These are phyloP conservation scores for Pristiophorus japonicus DNA, from an alignment of 2,113 vertebrate species.

Conservation along the genomic window DNA sequence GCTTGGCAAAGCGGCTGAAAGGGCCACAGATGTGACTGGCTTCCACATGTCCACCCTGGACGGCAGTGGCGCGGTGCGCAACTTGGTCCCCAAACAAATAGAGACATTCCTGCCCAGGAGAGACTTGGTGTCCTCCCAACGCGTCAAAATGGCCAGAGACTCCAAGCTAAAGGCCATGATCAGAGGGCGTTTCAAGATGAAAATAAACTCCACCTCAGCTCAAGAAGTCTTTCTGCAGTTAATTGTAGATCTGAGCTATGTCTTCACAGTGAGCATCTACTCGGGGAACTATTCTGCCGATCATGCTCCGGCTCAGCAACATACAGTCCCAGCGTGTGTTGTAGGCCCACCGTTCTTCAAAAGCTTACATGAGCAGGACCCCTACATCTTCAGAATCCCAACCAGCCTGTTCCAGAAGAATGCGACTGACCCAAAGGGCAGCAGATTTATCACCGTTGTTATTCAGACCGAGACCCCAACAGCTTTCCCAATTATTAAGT, in stretches of 20 bases:
- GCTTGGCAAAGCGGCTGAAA: slow-evolving; percentile 42
- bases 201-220: slow-evolving; percentile 39
- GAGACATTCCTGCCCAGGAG: slow-evolving; percentile 52
- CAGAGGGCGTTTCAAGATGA: slow-evolving; percentile 49
- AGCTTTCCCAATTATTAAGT: neutral
- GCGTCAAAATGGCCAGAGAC: slow-evolving; percentile 48
- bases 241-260: slow-evolving; percentile 44
- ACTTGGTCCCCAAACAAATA: slow-evolving; percentile 40
- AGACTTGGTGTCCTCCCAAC: neutral
- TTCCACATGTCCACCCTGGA: slow-evolving; percentile 48
- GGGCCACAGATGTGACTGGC: slow-evolving; percentile 45
- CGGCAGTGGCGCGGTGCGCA: neutral
- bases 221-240: slow-evolving; percentile 54
- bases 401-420: slow-evolving; percentile 43
- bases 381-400: slow-evolving; percentile 54
- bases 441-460: neutral
- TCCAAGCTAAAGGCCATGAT: slow-evolving; percentile 40
- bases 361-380: slow-evolving; percentile 26
- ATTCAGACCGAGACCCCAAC: slow-evolving; percentile 33
- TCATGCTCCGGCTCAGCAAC: slow-evolving; percentile 34
- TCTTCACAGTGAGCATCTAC: slow-evolving; percentile 49
- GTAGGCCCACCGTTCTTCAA: neutral
- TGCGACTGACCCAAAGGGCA: slow-evolving; percentile 37
- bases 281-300: slow-evolving; percentile 31
- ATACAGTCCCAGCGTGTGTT: neutral